Evolutionary conservation across 2,888 invertebrate species (phyloP).

Genomic region (Yponomeuta sedellus): DNA sequence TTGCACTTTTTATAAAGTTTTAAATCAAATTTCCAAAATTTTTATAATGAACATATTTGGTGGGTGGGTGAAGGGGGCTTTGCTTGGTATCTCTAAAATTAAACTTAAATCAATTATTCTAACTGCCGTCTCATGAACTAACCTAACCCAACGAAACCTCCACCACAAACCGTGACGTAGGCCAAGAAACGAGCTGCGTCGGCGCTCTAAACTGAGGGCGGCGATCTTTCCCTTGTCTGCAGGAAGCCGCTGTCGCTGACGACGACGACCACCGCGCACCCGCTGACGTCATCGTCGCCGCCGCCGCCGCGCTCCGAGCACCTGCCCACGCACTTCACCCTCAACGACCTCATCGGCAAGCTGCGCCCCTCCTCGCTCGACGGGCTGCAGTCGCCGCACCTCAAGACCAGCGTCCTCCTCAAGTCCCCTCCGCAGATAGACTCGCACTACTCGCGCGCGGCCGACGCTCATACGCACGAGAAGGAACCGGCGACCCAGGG

Average conservation of each 20-base stretch:
- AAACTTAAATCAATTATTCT: neutral
- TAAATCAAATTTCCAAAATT: constrained; percentile 44
- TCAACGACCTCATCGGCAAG: constrained; percentile 75
- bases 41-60: constrained; percentile 51
- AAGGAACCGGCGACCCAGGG: constrained; percentile 77
- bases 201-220: constrained; percentile 14
- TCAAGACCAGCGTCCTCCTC: constrained; percentile 62
- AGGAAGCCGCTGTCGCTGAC: constrained; percentile 76
- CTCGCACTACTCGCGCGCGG: constrained; percentile 75
- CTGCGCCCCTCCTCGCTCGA: constrained; percentile 70
- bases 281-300: constrained; percentile 74
- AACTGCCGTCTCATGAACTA: neutral
- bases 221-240: constrained; percentile 24
- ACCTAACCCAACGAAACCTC: neutral
- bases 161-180: neutral
- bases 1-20: constrained; percentile 19
- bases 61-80: constrained; percentile 78
- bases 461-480: constrained; percentile 64
- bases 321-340: constrained; percentile 71
- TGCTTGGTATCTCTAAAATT: constrained; percentile 72
- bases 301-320: constrained; percentile 73
- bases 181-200: neutral
- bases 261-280: constrained; percentile 75
- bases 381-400: constrained; percentile 66
- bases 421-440: constrained; percentile 77